Evolutionary conservation across 2,888 invertebrate species (phyloP).

Genomic region (Drosophila pseudotalamancana): DNA sequence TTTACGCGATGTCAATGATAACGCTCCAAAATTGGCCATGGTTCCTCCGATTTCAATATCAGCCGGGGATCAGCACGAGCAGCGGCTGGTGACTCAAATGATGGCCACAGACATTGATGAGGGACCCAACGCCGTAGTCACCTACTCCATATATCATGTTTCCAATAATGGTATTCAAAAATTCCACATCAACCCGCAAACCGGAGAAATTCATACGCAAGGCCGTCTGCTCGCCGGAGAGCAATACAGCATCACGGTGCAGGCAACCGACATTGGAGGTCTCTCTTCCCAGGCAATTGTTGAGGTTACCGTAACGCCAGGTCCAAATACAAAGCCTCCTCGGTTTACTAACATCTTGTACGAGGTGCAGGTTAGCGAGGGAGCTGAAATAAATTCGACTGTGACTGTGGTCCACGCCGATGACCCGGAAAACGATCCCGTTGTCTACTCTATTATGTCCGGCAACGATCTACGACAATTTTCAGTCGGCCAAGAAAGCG

Average conservation of each 20-base stretch:
- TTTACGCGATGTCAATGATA: constrained; percentile 93
- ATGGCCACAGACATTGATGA: constrained; percentile 93
- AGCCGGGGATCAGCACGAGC: constrained; percentile 88
- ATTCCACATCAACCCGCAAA: constrained; percentile 92
- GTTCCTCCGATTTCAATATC: constrained; percentile 92
- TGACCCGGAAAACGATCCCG: constrained; percentile 94
- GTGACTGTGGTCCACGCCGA: constrained; percentile 93
- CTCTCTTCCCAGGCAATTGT: constrained; percentile 93
- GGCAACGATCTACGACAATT: constrained; percentile 96
- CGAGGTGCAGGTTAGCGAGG: constrained; percentile 94
- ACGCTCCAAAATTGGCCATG: constrained; percentile 92
- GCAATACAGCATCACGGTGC: constrained; percentile 94
- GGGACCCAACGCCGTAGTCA: constrained; percentile 92
- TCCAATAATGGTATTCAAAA: constrained; percentile 95
- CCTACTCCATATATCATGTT: constrained; percentile 94
- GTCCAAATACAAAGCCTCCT: constrained; percentile 92
- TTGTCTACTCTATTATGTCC: constrained; percentile 93
- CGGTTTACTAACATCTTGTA: constrained; percentile 92
- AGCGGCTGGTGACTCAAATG: constrained; percentile 89
- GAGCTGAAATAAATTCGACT: constrained; percentile 94
- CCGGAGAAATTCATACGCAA: constrained; percentile 91
- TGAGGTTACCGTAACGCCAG: constrained; percentile 93
- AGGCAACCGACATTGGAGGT: constrained; percentile 92
- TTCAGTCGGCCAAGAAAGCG: constrained; percentile 92
- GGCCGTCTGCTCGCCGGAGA: constrained; percentile 93